Evolutionary conservation across 2,797 vertebrate species (phyloP).

Genomic region (Perodicticus potto): DNA sequence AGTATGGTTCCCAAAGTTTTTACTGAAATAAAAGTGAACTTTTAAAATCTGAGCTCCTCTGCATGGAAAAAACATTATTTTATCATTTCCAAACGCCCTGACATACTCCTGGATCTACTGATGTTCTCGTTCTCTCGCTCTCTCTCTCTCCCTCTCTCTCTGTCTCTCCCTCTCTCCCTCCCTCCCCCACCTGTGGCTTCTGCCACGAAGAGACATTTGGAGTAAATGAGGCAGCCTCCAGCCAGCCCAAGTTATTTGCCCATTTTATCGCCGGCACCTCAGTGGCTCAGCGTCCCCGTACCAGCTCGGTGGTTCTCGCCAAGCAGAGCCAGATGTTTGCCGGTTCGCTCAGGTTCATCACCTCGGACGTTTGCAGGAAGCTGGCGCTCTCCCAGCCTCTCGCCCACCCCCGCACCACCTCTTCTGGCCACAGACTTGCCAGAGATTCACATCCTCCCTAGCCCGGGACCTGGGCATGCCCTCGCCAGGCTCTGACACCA

Average conservation of each 20-base stretch:
- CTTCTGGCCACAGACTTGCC: conserved; percentile 1
- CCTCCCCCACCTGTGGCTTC: conserved; percentile 32
- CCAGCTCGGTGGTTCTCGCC: background rate
- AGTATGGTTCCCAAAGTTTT: background rate
- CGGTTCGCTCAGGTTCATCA: background rate
- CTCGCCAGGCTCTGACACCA: background rate
- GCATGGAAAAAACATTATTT: background rate
- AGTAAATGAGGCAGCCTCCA: background rate
- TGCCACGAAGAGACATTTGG: background rate
- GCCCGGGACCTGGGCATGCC: background rate
- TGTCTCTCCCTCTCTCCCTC: background rate
- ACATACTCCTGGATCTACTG: background rate
- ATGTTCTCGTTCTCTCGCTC: background rate
- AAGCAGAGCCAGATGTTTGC: background rate
- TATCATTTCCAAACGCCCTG: background rate
- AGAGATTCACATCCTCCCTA: background rate
- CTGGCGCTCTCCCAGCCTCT: background rate
- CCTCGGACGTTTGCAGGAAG: background rate
- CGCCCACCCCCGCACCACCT: background rate
- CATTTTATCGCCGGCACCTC: background rate
- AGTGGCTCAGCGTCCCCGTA: too few species aligned
- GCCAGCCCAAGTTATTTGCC: background rate
- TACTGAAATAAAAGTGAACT: conserved; percentile 11
- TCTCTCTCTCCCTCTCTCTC: background rate
- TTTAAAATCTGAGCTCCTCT: conserved; percentile 49